Conservation (phyloP, 2,113 vertebrate genomes). For the Anseranas semipalmata region DNA sequence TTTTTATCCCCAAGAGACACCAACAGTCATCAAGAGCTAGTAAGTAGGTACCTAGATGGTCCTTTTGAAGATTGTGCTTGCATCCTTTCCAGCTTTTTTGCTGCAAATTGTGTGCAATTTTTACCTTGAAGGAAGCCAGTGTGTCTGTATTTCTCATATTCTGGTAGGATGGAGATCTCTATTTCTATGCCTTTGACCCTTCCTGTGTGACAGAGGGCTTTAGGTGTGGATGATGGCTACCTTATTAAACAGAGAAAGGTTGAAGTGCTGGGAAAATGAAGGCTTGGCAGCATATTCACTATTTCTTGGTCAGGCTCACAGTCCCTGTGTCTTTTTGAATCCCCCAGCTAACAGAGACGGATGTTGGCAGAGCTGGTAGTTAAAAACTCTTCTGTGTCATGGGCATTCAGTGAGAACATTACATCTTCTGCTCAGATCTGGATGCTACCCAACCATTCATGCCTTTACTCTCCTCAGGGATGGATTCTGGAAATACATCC, state of each 20-base stretch:
- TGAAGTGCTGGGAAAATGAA: neutral
- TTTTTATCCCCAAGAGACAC: neutral
- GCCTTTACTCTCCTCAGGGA: neutral
- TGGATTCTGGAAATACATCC: neutral
- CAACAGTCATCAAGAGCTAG: neutral
- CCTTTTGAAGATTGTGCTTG: neutral
- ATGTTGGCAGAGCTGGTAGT: neutral
- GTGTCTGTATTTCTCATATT: neutral
- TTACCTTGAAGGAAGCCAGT: rapidly evolving
- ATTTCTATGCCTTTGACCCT: neutral
- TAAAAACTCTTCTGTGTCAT: constrained; percentile 19
- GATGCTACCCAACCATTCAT: neutral
- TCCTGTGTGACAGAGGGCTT: neutral
- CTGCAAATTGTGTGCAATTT: neutral
- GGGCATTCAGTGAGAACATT: constrained; percentile 27
- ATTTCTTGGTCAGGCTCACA: neutral
- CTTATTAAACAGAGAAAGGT: neutral
- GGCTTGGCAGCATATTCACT: neutral
- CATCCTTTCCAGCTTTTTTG: neutral
- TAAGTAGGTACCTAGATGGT: neutral
- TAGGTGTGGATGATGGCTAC: neutral
- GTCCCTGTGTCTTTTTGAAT: neutral
- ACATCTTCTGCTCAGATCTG: neutral
- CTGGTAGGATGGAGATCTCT: neutral
- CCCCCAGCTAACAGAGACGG: neutral